phyloP scores from a whole-genome alignment of 2,888 invertebrate species.

The Microctonus aethiopoides region DNA sequence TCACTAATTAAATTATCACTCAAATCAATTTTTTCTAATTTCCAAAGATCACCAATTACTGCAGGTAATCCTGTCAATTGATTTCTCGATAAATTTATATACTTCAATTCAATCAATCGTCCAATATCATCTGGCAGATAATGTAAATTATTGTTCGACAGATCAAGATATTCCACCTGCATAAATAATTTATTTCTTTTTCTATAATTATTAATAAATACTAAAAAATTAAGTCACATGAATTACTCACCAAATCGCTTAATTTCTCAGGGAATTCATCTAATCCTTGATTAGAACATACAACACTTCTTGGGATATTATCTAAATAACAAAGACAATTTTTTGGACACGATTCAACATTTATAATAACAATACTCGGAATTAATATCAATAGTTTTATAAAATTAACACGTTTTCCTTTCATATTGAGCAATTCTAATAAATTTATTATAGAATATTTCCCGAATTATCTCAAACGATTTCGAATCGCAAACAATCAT shows the following conservation, averaged over 20 bases:
- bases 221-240: not conserved
- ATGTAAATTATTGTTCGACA: slow-evolving; percentile 74
- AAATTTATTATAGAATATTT: not conserved
- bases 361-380: not conserved
- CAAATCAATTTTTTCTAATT: slow-evolving; percentile 73
- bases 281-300: slow-evolving; percentile 53
- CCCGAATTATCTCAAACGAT: not conserved
- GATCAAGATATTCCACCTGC: slow-evolving; percentile 74
- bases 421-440: not conserved
- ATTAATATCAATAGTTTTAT: not conserved
- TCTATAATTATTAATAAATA: not conserved
- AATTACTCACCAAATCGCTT: slow-evolving; percentile 55
- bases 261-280: slow-evolving; percentile 53
- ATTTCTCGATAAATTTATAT: slow-evolving; percentile 71
- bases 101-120: slow-evolving; percentile 66
- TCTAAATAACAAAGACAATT: slow-evolving; percentile 54
- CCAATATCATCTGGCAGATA: slow-evolving; percentile 67
- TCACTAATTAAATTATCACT: slow-evolving; percentile 73
- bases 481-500: not conserved
- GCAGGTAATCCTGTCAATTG: slow-evolving; percentile 69
- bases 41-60: slow-evolving; percentile 70
- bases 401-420: not conserved
- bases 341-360: slow-evolving; percentile 46
- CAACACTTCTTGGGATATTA: slow-evolving; percentile 49
- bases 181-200: slow-evolving; percentile 12